Percentiles rank a stretch among this genome's conserved stretches.
Evolutionary conservation across 2,113 vertebrate genomes (phyloP).

Genomic region (Megalops atlanticus): DNA sequence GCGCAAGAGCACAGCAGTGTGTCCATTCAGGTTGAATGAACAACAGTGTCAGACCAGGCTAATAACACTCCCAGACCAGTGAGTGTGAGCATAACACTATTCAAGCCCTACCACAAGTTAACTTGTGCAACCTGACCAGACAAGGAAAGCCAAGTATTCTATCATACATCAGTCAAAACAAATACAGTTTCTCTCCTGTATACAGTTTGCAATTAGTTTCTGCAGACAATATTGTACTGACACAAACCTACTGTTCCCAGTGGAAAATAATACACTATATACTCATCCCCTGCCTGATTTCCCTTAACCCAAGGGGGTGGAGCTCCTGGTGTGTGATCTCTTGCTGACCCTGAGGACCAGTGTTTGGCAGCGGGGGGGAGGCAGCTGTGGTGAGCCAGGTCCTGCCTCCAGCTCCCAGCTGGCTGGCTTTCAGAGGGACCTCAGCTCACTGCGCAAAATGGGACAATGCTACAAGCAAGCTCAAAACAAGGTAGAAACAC

Average conservation of each 20-base stretch:
- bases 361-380: conserved; percentile 87
- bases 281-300: background rate
- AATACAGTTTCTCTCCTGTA: too few relatives aligned
- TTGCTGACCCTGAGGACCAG: conserved; percentile 87
- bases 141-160: too few relatives aligned
- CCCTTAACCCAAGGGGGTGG: conserved; percentile 75
- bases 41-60: too few relatives aligned
- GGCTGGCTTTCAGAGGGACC: conserved; percentile 93
- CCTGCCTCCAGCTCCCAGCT: conserved; percentile 81
- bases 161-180: too few relatives aligned
- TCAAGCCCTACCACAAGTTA: too few relatives aligned
- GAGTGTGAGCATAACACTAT: too few relatives aligned
- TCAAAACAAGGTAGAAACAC: conserved; percentile 83
- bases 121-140: too few relatives aligned
- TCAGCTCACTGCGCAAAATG: conserved; percentile 87
- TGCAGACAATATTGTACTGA: too few relatives aligned
- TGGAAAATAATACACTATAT: background rate
- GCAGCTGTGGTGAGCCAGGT: conserved; percentile 81
- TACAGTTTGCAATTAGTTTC: too few relatives aligned
- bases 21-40: too few relatives aligned
- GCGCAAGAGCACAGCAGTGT: background rate
- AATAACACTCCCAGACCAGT: too few relatives aligned
- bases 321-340: conserved; percentile 90
- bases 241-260: background rate
- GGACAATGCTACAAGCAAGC: conserved; percentile 85